These are phyloP conservation scores for Acanthurus tractus DNA, from an alignment of 2,797 vertebrate species.

Conservation along the genomic window DNA sequence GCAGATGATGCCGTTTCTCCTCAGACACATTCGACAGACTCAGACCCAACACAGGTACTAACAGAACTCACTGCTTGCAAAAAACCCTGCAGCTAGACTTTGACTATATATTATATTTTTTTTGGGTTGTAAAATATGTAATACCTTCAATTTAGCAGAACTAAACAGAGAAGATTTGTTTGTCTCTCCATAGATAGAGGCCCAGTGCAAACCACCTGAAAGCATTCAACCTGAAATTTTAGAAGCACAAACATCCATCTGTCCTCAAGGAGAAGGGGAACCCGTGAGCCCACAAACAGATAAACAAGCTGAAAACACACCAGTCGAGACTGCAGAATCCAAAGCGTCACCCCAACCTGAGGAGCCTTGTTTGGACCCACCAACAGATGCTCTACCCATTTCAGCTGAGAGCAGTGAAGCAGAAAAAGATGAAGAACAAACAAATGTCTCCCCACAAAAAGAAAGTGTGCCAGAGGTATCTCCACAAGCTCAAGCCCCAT, in stretches of 20 bases:
- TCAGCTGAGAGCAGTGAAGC: conserved; percentile 19
- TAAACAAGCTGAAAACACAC: conserved; percentile 13
- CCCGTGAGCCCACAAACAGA: conserved; percentile 15
- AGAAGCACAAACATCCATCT: conserved; percentile 12
- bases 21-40: conserved; percentile 19
- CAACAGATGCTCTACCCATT: neutral
- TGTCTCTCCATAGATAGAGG: conserved; percentile 55
- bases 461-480: conserved; percentile 16
- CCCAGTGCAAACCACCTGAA: conserved; percentile 5
- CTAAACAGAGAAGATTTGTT: neutral
- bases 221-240: neutral
- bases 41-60: conserved; percentile 51
- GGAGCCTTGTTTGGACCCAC: conserved; percentile 3
- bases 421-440: conserved; percentile 24
- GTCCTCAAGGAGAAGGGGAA: conserved; percentile 8
- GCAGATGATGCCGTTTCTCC: conserved; percentile 26
- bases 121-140: neutral
- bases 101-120: neutral
- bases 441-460: conserved; percentile 16
- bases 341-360: conserved; percentile 5
- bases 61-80: neutral
- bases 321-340: conserved; percentile 15
- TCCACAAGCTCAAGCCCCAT: conserved; percentile 1
- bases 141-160: neutral
- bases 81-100: neutral